These are phyloP conservation scores for Ditylenchus weischeri DNA, from an alignment of 2,888 invertebrate genomes.

Conservation along the genomic window DNA sequence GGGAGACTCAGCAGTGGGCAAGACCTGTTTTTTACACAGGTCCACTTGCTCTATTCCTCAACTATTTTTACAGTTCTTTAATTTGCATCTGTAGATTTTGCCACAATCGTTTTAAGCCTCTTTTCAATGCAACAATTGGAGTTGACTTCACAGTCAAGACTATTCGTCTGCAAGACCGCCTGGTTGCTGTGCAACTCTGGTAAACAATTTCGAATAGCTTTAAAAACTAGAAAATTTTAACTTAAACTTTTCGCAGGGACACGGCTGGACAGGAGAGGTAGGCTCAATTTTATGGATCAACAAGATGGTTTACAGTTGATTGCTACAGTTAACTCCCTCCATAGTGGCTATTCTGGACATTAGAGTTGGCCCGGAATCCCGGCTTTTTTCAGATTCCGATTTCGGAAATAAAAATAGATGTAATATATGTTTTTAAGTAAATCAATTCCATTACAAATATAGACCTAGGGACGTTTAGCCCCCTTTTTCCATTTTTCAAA, in stretches of 20 bases:
- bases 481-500: too few species aligned
- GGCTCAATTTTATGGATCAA: neutral
- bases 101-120: slow-evolving; percentile 62
- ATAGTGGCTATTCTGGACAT: too few species aligned
- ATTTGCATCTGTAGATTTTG: slow-evolving; percentile 59
- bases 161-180: slow-evolving; percentile 44
- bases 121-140: slow-evolving; percentile 65
- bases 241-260: slow-evolving; percentile 60
- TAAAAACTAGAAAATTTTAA: neutral
- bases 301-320: neutral
- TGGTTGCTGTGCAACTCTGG: slow-evolving; percentile 65
- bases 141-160: slow-evolving; percentile 65
- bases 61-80: neutral
- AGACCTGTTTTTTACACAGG: slow-evolving; percentile 65
- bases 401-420: too few species aligned
- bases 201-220: slow-evolving; percentile 37
- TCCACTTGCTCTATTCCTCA: slow-evolving; percentile 14
- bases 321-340: neutral
- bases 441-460: too few species aligned
- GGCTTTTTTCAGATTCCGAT: neutral
- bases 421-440: too few species aligned
- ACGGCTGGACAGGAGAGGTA: slow-evolving; percentile 66
- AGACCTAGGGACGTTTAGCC: too few species aligned
- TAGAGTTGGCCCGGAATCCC: too few species aligned
- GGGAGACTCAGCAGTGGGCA: slow-evolving; percentile 66